These are phyloP conservation scores for Callyntrura guangdongensis DNA, from an alignment of 2,888 invertebrate species.

Conservation along the genomic window DNA sequence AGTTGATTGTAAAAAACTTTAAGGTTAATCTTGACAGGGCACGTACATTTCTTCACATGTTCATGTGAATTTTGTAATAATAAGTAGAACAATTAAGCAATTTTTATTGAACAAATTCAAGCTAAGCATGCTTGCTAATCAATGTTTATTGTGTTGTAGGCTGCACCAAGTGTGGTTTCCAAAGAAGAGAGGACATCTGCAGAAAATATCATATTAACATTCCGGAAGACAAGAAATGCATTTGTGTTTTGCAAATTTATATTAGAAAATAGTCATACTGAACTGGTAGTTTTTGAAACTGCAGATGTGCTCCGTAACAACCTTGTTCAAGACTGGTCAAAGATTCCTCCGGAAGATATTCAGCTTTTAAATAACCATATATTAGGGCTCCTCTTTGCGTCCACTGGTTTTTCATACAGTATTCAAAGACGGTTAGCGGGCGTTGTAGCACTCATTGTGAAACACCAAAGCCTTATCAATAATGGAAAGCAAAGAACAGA, in stretches of 20 bases:
- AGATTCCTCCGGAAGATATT: conserved; percentile 80
- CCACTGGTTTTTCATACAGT: conserved; percentile 82
- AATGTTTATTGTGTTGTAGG: too few species aligned
- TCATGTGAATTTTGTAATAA: too few species aligned
- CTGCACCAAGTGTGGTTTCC: conserved; percentile 92
- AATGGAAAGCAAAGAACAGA: conserved; percentile 82
- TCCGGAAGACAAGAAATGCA: conserved; percentile 93
- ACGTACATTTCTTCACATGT: too few species aligned
- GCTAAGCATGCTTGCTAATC: too few species aligned
- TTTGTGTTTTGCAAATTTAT: conserved; percentile 93
- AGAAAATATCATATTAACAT: conserved; percentile 93
- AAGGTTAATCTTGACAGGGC: too few species aligned
- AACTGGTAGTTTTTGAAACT: conserved; percentile 95
- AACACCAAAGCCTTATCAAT: conserved; percentile 83
- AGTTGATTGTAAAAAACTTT: too few species aligned
- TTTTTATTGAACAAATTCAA: too few species aligned
- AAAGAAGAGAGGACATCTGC: conserved; percentile 93
- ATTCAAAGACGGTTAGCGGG: conserved; percentile 81
- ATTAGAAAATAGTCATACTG: conserved; percentile 90
- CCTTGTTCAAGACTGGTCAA: conserved; percentile 93
- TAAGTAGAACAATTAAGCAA: too few species aligned
- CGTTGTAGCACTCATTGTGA: conserved; percentile 83
- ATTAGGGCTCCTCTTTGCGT: conserved; percentile 72
- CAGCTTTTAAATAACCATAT: conserved; percentile 83
- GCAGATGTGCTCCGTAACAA: conserved; percentile 93